Percentiles rank a stretch among this genome's conserved stretches.
These are phyloP conservation scores for Pyralis farinalis DNA, from an alignment of 2,888 invertebrate genomes.

Conservation along the genomic window DNA sequence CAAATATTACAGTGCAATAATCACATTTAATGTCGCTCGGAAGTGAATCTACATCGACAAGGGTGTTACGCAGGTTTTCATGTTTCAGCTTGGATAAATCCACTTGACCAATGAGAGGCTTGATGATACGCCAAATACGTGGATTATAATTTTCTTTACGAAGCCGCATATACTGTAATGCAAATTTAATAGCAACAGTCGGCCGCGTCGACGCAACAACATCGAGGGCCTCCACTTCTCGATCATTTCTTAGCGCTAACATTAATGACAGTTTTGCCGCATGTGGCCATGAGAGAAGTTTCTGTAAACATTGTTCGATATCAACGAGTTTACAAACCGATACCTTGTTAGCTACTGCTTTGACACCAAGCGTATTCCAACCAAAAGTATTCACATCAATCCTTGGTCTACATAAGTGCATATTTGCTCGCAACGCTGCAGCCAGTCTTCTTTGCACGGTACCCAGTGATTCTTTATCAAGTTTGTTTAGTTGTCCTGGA, in stretches of 20 bases:
- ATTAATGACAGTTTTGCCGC: constrained; percentile 36
- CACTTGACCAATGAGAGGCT: constrained; percentile 29
- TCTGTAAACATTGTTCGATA: constrained; percentile 24
- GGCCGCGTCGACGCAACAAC: constrained; percentile 32
- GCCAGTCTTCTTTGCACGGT: constrained; percentile 22
- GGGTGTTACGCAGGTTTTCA: constrained; percentile 12
- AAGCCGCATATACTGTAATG: constrained; percentile 27
- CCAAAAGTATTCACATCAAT: constrained; percentile 32
- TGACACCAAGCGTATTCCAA: constrained; percentile 41
- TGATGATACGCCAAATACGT: constrained; percentile 41
- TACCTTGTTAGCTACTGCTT: constrained; percentile 42
- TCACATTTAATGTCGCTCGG: constrained; percentile 35
- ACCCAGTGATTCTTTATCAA: constrained; percentile 15
- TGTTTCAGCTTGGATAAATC: constrained; percentile 21
- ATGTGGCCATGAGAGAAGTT: constrained; percentile 32
- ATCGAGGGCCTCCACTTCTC: constrained; percentile 24
- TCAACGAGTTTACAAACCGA: constrained; percentile 30
- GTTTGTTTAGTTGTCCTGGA: constrained; percentile 12
- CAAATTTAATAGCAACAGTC: constrained; percentile 32
- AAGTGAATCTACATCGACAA: constrained; percentile 22
- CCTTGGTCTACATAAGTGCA: constrained; percentile 36
- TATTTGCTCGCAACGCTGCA: constrained; percentile 36
- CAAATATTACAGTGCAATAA: constrained; percentile 25
- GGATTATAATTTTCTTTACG: constrained; percentile 22
- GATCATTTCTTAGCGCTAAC: constrained; percentile 30